Evolutionary conservation across 2,113 vertebrate genomes (phyloP), one percentile per base, ranked within the genome.

Genomic region (Corynorhinus townsendii): DNA sequence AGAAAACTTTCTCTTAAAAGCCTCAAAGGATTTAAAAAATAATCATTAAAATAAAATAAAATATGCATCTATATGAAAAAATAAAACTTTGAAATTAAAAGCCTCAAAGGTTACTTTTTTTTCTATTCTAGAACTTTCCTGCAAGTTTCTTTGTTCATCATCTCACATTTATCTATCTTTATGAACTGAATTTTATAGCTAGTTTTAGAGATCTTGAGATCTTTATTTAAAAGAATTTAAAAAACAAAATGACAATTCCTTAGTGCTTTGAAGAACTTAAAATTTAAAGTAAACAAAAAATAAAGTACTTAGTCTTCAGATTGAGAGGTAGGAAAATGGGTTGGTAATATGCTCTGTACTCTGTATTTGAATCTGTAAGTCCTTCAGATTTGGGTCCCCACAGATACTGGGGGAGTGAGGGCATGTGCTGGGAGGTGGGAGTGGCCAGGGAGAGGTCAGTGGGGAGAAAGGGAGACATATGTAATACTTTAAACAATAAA

Each of bases 1-100:
- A 17, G 76, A 90, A 93, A 89, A 90, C 3, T 86, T 77, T 80
- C 64, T 79, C 86, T 93, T 71, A 79, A 93, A 94, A 59, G 56
- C 24, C 56, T 59, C 56, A 59, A 26, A 26, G 24, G 56, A 26
- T 59, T 59, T 59, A 59, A 59, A 59, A 59, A 59, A 26, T 59
- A 59, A 59, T 59, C 56, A 59, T 59, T 28, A 59, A 59, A 59
- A 59, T 59, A 59, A 59, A 59, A 59, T 59, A 59, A 59, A 59
- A 59, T 59, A 59, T 59, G 56, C 24, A 59, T 59, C 24, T 59
- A 26, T 28, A 26, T 26, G 56, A 59, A 59, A 59, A 59, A 59
- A 59, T 59, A 59, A 59, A 59, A 26, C 24, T 59, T 59, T 59
- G 56, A 59, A 24, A 59, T 59, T 59, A 56, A 59, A 59, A 87